Conservation (phyloP, 2,888 invertebrate genomes). For the Drosophila putrida region DNA sequence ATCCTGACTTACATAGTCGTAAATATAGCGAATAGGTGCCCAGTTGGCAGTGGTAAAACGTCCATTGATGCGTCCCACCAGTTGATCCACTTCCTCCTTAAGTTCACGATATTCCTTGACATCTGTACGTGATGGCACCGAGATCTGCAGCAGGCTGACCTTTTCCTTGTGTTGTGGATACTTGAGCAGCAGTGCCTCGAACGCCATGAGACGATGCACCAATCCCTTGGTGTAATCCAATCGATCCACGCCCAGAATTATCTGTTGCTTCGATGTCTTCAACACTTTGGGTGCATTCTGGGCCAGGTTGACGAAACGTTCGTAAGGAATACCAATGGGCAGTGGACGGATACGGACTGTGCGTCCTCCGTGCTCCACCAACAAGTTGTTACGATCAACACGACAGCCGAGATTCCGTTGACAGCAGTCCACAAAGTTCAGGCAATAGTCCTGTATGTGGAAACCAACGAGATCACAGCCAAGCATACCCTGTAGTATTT, state of each 20-base stretch:
- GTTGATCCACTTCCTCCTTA: constrained; percentile 95
- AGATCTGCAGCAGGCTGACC: constrained; percentile 92
- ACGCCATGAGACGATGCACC: constrained; percentile 93
- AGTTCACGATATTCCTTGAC: constrained; percentile 95
- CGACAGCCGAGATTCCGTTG: constrained; percentile 94
- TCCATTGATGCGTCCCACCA: constrained; percentile 94
- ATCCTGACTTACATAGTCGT: constrained; percentile 94
- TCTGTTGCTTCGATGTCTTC: constrained; percentile 90
- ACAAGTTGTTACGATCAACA: constrained; percentile 93
- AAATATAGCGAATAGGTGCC: constrained; percentile 95
- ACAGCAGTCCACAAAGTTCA: constrained; percentile 96
- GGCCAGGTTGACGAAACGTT: constrained; percentile 93
- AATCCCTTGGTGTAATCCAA: constrained; percentile 96
- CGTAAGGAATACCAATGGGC: constrained; percentile 95
- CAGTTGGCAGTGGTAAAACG: constrained; percentile 95
- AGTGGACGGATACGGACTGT: constrained; percentile 93
- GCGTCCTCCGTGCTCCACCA: constrained; percentile 95
- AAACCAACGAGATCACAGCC: constrained; percentile 97
- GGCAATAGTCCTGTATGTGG: constrained; percentile 95
- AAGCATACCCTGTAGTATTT: constrained; percentile 95
- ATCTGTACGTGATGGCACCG: constrained; percentile 95
- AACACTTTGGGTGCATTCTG: constrained; percentile 89
- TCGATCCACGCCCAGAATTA: constrained; percentile 94
- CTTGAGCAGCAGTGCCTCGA: constrained; percentile 92
- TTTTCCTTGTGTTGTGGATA: constrained; percentile 95